phyloP scores from a whole-genome alignment of 2,113 vertebrate species.

The Ornithorhynchus anatinus region DNA sequence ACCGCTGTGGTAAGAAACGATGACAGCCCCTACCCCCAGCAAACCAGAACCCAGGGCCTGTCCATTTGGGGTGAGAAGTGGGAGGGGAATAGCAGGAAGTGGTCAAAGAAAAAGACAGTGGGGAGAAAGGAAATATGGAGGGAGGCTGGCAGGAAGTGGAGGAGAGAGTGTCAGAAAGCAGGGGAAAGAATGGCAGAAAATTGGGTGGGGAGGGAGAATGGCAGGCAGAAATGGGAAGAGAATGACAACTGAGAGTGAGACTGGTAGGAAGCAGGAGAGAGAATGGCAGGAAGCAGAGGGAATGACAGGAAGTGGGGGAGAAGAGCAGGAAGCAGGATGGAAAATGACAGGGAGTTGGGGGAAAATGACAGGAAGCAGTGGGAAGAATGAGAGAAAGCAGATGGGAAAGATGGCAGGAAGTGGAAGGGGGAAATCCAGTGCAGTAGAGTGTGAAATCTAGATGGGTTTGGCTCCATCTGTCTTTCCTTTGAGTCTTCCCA shows the following conservation, averaged over 20 bases:
- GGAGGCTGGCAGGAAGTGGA: no score
- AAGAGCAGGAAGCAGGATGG: rapidly evolving
- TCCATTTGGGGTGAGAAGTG: no score
- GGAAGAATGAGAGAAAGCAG: background rate
- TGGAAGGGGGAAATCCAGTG: background rate
- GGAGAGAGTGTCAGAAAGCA: no score
- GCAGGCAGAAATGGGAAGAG: background rate
- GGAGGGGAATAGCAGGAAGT: no score
- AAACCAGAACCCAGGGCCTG: no score
- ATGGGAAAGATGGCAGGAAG: background rate
- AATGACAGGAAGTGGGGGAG: rapidly evolving
- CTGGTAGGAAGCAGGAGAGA: background rate
- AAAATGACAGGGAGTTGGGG: background rate
- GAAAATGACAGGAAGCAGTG: background rate
- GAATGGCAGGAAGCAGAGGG: background rate
- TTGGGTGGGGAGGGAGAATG: rapidly evolving
- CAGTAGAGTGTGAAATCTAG: no score
- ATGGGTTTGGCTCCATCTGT: no score
- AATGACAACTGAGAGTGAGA: background rate
- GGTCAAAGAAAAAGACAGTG: background rate
- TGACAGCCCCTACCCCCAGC: no score
- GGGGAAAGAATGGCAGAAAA: background rate
- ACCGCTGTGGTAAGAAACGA: no score
- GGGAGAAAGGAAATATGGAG: background rate
- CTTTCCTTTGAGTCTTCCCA: no score